Evolutionary conservation across 2,888 invertebrate genomes (phyloP).

Genomic region (Oxystoma pomonae): DNA sequence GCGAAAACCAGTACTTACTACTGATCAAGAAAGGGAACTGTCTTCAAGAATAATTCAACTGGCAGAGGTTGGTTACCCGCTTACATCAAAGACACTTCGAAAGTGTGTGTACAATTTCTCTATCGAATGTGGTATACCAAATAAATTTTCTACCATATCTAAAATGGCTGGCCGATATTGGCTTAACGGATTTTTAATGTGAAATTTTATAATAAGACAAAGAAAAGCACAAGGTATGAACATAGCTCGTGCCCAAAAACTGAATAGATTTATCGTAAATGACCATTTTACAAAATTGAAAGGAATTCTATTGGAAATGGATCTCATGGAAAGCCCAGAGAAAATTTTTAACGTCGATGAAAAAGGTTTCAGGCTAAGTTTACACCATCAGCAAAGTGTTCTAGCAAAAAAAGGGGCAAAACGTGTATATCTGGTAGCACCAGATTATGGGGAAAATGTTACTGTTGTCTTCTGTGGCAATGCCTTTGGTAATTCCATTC

Average conservation of each 20-base stretch:
- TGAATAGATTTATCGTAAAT: no score
- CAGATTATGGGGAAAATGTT: slow-evolving; percentile 37
- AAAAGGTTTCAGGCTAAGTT: no score
- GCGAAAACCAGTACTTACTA: slow-evolving; percentile 9
- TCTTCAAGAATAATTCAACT: no score
- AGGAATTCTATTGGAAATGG: slow-evolving; percentile 1
- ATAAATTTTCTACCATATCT: no score
- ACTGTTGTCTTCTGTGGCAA: slow-evolving; percentile 32
- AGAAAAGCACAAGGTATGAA: slow-evolving; percentile 32
- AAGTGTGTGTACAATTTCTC: no score
- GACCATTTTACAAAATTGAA: slow-evolving; percentile 27
- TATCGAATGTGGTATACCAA: no score
- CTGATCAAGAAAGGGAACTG: slow-evolving; percentile 12
- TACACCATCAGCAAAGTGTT: slow-evolving; percentile 34
- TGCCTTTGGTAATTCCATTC: slow-evolving; percentile 30
- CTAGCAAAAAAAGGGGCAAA: slow-evolving; percentile 34
- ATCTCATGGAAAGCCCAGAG: slow-evolving; percentile 21
- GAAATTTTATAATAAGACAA: no score
- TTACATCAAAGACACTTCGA: no score
- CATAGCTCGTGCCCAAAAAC: slow-evolving; percentile 30
- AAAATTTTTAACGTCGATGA: slow-evolving; percentile 34
- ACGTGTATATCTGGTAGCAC: slow-evolving; percentile 34
- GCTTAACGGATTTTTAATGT: no score
- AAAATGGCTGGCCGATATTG: no score
- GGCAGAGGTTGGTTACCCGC: no score